Evolutionary conservation across 2,113 vertebrate species (phyloP).

Genomic region (Bagarius yarrelli): DNA sequence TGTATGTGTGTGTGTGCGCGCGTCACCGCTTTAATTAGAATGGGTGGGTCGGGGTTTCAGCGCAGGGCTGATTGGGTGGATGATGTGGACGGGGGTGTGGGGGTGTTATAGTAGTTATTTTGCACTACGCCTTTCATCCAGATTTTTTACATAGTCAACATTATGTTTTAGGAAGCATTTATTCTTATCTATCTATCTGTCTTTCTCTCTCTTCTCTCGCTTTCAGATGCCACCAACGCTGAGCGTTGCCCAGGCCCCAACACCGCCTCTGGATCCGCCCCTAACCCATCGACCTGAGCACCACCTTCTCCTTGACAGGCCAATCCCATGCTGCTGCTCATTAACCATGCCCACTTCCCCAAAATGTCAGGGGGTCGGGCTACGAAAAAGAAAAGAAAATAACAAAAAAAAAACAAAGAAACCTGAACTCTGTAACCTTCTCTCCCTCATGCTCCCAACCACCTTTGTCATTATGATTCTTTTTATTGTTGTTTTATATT

Average conservation of each 20-base stretch:
- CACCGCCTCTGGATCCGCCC: slow-evolving; percentile 90
- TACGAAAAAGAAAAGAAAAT: slow-evolving; percentile 18
- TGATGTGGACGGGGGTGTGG: background rate
- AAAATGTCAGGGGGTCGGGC: slow-evolving; percentile 26
- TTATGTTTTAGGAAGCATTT: background rate
- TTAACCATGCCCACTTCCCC: slow-evolving; percentile 42
- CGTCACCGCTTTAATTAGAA: too few species aligned
- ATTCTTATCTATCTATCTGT: background rate
- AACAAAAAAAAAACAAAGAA: slow-evolving; percentile 16
- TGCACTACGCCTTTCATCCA: too few species aligned
- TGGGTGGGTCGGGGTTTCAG: too few species aligned
- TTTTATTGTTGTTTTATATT: slow-evolving; percentile 41
- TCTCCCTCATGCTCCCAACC: slow-evolving; percentile 33
- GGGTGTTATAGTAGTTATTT: background rate
- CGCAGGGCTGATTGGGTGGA: background rate
- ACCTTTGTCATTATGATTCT: slow-evolving; percentile 42
- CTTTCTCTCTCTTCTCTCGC: background rate
- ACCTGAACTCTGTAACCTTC: slow-evolving; percentile 28
- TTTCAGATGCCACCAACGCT: slow-evolving; percentile 85
- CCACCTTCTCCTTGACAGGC: slow-evolving; percentile 54
- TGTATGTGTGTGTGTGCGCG: background rate
- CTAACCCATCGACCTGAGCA: slow-evolving; percentile 95
- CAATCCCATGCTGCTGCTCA: slow-evolving; percentile 70
- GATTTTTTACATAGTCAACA: too few species aligned
- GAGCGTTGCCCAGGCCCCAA: slow-evolving; percentile 92